Base-by-base conservation (phyloP, 2,113 vertebrate species). In the Toxotes chatareus region DNA sequence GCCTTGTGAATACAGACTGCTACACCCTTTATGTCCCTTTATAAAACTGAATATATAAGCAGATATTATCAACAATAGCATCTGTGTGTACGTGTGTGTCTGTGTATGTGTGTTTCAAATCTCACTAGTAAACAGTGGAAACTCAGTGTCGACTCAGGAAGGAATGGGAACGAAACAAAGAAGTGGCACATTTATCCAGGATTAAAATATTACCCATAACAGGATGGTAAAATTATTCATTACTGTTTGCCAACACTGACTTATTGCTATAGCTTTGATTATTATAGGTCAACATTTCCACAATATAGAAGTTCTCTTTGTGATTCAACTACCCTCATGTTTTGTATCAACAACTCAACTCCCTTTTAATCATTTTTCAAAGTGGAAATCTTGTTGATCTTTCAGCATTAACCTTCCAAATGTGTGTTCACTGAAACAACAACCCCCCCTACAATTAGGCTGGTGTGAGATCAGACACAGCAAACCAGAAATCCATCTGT, bases 401-500 rank as follows among this genome's bases (percentile, higher is more conserved):
- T 73, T 62, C 14, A 23, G 7, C 4, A 36, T 55, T 60, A 74
- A 38, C 53, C 77, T 57, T 63, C 23, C 76, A 87, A 56, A 61
- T 1, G 3, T 31, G 21, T 60, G 61, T 34, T 27, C 23, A 16
- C 47, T 75, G 51, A 81, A 79, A 80, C 11, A 79, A 81, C 70
- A 55, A 44, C 31, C 11, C 13, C n/a, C 7, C 6, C 2, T 32
- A 5, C 73, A 70, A 74, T 77, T 42, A 60, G 55, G 78, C 38
- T 1, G 79, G 76, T 34, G 5, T 4, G 23, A 71, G 53, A 77
- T 88, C 75, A 82, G 44, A 78, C 13, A 36, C 1, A 11, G 9
- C 10, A 9, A 71, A 55, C 62, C 71, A 82, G 17, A 79, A 64
- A 78, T 59, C 12, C 71, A 83, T 82, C 62, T 72, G 83, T 69